These are phyloP conservation scores for Spodoptera frugiperda DNA, from an alignment of 1,140 invertebrate species.

Conservation along the genomic window DNA sequence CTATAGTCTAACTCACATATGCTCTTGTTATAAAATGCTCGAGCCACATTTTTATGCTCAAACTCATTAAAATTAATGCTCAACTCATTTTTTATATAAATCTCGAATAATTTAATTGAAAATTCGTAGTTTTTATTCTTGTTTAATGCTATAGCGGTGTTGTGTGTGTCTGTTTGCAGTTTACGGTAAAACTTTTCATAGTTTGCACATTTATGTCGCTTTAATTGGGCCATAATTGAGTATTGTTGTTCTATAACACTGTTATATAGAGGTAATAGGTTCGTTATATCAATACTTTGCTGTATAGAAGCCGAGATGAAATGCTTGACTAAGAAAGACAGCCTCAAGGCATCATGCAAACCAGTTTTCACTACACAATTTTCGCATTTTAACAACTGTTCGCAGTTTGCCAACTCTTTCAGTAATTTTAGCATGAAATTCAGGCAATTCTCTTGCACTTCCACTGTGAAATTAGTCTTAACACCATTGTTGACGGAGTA, in stretches of 20 bases:
- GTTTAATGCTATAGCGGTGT: constrained; percentile 70
- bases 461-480: constrained; percentile 32
- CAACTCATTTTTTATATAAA: constrained; percentile 72
- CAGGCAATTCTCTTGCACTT: constrained; percentile 56
- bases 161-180: constrained; percentile 74
- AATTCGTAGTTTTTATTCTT: constrained; percentile 64
- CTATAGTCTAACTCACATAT: constrained; percentile 75
- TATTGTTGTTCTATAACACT: constrained; percentile 66
- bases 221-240: constrained; percentile 61
- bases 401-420: constrained; percentile 57
- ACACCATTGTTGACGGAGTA: constrained; percentile 47
- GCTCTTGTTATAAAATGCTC: constrained; percentile 77
- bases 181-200: constrained; percentile 67
- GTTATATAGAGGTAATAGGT: constrained; percentile 54
- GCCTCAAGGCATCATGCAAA: constrained; percentile 70
- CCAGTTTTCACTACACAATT: constrained; percentile 69
- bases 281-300: constrained; percentile 51
- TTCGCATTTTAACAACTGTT: constrained; percentile 74
- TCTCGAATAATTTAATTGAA: constrained; percentile 72
- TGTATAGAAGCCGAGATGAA: constrained; percentile 56
- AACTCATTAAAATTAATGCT: constrained; percentile 53
- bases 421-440: constrained; percentile 67
- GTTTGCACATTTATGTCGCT: constrained; percentile 62
- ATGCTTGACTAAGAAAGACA: constrained; percentile 69
- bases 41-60: constrained; percentile 68